Conservation (phyloP, 2,113 vertebrate genomes). For the Elgaria multicarinata region DNA sequence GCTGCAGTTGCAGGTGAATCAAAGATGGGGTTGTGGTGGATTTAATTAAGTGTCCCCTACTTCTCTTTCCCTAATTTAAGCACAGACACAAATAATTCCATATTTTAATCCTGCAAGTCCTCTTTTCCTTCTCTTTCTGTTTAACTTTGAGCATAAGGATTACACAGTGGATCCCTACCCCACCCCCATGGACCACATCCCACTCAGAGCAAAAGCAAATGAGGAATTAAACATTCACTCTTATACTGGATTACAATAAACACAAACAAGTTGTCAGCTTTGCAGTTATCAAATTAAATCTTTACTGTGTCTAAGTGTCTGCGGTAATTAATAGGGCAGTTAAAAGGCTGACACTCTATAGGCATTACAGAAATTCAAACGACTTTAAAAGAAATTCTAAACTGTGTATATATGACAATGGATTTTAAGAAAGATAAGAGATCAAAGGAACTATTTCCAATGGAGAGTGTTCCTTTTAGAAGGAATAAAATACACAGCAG, state of each 20-base stretch:
- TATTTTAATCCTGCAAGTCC: background rate
- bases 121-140: background rate
- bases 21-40: background rate
- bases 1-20: background rate
- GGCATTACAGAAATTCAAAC: background rate
- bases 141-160: background rate
- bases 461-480: background rate
- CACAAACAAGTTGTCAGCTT: background rate
- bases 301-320: background rate
- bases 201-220: background rate
- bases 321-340: slow-evolving; percentile 4
- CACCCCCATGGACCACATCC: background rate
- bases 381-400: background rate
- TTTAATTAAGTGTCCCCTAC: background rate
- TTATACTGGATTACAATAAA: background rate
- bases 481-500: background rate
- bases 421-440: background rate
- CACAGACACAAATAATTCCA: background rate
- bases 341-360: background rate
- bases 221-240: background rate
- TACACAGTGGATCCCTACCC: background rate
- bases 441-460: background rate
- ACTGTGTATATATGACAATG: slow-evolving; percentile 10
- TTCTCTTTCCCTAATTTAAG: background rate
- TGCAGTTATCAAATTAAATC: slow-evolving; percentile 9